Evolutionary conservation across 2,797 vertebrate genomes (phyloP), one percentile per base, ranked within the genome.

Genomic region (Coregonus ussuriensis): DNA sequence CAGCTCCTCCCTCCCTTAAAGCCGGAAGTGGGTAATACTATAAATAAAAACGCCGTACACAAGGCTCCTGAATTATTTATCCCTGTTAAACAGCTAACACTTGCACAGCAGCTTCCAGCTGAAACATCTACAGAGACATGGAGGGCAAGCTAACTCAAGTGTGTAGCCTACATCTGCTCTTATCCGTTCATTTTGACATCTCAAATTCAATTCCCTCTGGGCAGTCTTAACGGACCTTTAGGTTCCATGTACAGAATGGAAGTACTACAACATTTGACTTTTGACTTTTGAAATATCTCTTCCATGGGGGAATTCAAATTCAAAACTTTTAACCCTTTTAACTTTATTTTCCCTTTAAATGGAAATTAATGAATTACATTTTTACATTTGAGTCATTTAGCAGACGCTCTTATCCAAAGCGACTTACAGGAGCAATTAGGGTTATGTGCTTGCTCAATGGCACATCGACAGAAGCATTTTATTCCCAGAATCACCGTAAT

Each of bases 11-110:
- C 14, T 14, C 18, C 11, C 33, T 62, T 21, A 31, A 25, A 66
- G 63, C 63, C 11, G 14, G 25, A 16, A 66, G 29, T 66, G 29
- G 63, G 29, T 31, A 66, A 37, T 56, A 18, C 63, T 69, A 76
- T 54, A 69, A 80, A 76, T 59, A 76, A 65, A 25, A 51, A 3
- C 41, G 68, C 35, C n/a, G 47, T 35, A 13, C 56, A 6, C 15
- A 72, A 31, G 6, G 31, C 41, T 51, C 6, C 31, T 69, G 31
- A 35, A 77, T 77, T 29, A 66, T 72, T 77, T 21, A 77, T 63
- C 14, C 18, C 2, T 53, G 54, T 70, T 65, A 76, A 56, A 47
- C 41, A 47, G 41, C 41, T 13, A 47, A 37, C 25, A 29, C 63
- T 76, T 51, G 15, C n/a, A 33, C n/a, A 51, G 47, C 47, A 53